Percentiles rank a stretch among this genome's conserved stretches.
Conservation (phyloP, 2,113 vertebrate species). For the Telmatochromis bifrenatus region DNA sequence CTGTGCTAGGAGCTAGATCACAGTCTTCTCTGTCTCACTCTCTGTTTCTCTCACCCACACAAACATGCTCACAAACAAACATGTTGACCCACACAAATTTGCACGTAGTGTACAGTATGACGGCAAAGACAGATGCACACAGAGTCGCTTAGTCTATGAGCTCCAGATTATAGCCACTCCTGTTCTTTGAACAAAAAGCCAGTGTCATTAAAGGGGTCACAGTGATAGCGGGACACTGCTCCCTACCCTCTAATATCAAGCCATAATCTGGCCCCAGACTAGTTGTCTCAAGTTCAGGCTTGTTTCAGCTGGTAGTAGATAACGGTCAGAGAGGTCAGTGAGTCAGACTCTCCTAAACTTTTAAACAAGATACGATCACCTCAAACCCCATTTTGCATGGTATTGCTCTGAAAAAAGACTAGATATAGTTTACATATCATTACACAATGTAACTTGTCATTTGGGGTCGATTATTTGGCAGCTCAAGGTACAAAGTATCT, state of each 20-base stretch:
- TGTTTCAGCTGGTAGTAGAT: conserved; percentile 20
- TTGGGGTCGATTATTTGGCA: conserved; percentile 14
- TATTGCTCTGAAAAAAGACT: not conserved
- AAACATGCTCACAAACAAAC: conserved; percentile 52
- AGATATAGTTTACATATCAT: not conserved
- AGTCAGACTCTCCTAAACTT: not conserved
- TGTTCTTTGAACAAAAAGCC: conserved; percentile 52
- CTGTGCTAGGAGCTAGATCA: conserved; percentile 44
- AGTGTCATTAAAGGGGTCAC: conserved; percentile 35
- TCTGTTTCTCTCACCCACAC: conserved; percentile 5
- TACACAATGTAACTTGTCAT: conserved; percentile 12
- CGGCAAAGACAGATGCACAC: not conserved
- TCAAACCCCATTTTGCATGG: not conserved
- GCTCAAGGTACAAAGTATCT: conserved; percentile 5
- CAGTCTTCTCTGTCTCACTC: conserved; percentile 35
- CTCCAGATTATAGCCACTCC: conserved; percentile 20
- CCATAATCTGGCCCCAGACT: conserved; percentile 44
- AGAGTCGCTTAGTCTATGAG: conserved; percentile 38
- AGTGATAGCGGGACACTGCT: conserved; percentile 41
- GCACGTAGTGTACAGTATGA: not conserved
- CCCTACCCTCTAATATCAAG: conserved; percentile 35
- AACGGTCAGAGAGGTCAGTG: conserved; percentile 28
- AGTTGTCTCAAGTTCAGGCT: conserved; percentile 34
- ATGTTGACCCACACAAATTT: conserved; percentile 3
- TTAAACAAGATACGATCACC: not conserved